Evolutionary conservation across 2,888 invertebrate genomes (phyloP), one percentile per base, ranked within the genome.

Genomic region (Chorisops tibialis): DNA sequence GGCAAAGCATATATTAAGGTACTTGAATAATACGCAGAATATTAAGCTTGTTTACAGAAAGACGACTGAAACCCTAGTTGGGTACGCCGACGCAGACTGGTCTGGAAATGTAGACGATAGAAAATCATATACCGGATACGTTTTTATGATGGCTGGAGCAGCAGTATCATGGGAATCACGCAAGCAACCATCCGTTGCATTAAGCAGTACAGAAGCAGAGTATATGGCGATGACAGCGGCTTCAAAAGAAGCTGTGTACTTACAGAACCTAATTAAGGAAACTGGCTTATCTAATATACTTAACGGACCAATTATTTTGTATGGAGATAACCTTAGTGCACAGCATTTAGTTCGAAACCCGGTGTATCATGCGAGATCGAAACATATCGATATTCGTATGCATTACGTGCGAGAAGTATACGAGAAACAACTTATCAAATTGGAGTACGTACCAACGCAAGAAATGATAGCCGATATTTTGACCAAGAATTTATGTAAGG

Each of bases 21-120:
- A 70, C 47, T 48, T 69, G 21, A 52, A 61, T 19, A 62, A 56
- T 21, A 67, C 64, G 6, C 59, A 52, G 1, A 56, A 68, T 62
- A 35, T 39, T 2, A 66, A 63, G 30, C 51, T 67, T 1, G 63
- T 61, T 37, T 70, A 62, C 61, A 43, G 12, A 3, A 65, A 61
- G 48, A 64, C 64, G 5, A 63, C 62, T 6, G 30, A 64, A 21
- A 60, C 43, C 11, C 37, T 68, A 19, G 24, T 22, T 9, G 51
- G 67, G n/a, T 69, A 61, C 35, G 64, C 64, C 4, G 66, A 69
- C 59, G 69, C 67, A 6, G 66, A 68, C 59, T 68, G 67, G 64
- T 67, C 64, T 14, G 65, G 65, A 6, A 62, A 66, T 38, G 14
- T 59, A 1, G 54, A 18, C 3, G 63, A 67, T 24, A 38, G 66